Percentiles rank a stretch among this genome's conserved stretches.
Conservation (phyloP, 2,797 vertebrate species). For the Anguilla anguilla region DNA sequence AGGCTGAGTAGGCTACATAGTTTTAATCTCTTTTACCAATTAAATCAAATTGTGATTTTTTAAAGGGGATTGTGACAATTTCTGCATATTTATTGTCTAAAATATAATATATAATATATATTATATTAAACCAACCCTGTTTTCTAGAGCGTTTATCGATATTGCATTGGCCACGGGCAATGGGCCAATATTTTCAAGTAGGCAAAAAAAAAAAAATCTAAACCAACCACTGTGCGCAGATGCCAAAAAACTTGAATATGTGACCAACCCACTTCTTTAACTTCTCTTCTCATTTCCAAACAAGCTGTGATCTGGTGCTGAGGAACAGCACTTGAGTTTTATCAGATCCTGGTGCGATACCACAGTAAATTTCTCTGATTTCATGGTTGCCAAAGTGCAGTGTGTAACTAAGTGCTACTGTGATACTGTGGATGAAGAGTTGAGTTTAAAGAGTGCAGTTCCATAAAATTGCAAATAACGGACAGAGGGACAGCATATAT, state of each 20-base stretch:
- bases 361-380: constrained; percentile 5
- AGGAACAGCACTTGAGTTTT: background rate
- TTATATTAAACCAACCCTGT: no score
- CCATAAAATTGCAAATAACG: background rate
- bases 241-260: constrained; percentile 17
- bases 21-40: background rate
- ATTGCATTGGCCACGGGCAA: constrained; percentile 69
- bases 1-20: background rate
- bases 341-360: background rate
- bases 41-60: background rate
- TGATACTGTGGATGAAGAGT: background rate
- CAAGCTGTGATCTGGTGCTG: constrained; percentile 11
- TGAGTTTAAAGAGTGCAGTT: background rate
- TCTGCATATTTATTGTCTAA: background rate
- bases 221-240: constrained; percentile 36
- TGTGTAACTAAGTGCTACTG: background rate
- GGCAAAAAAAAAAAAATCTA: constrained; percentile 24
- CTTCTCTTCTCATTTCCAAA: constrained; percentile 15
- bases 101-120: background rate
- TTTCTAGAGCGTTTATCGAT: constrained; percentile 40
- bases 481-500: background rate
- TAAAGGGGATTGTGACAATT: background rate
- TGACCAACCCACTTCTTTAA: background rate
- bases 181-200: constrained; percentile 51
- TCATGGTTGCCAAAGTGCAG: background rate